Percentiles rank a stretch among this genome's conserved stretches.
phyloP scores from a whole-genome alignment of 2,113 vertebrate genomes.

The Anthoscopus minutus region DNA sequence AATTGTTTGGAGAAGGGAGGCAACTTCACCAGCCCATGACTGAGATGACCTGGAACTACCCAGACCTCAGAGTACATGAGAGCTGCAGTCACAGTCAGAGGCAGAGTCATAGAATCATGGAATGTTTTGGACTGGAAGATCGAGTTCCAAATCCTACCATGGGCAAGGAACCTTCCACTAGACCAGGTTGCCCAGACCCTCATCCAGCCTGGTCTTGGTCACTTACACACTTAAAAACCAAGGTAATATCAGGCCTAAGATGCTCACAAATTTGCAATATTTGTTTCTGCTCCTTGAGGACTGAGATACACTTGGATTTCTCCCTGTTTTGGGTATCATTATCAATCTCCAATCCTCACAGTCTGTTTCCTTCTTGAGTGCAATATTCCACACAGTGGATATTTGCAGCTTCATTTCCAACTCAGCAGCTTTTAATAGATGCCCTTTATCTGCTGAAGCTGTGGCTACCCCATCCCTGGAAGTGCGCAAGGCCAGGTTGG shows the following conservation, averaged over 20 bases:
- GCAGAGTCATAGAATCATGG: neutral
- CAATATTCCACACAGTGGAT: fast-evolving
- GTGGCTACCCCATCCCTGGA: neutral
- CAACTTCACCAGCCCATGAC: fast-evolving
- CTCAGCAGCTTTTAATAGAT: neutral
- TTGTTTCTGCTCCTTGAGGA: neutral
- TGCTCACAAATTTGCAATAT: neutral
- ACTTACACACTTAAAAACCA: neutral
- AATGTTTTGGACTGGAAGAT: neutral
- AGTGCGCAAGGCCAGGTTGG: neutral
- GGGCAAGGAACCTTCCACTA: neutral
- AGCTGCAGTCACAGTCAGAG: neutral
- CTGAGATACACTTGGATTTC: neutral
- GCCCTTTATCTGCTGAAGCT: neutral
- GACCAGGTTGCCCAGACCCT: neutral
- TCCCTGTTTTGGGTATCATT: neutral
- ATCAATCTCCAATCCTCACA: neutral
- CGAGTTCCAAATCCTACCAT: neutral
- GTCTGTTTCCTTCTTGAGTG: neutral
- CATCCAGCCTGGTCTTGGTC: neutral
- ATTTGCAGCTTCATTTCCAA: neutral
- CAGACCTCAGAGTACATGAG: neutral
- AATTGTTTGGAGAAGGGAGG: neutral
- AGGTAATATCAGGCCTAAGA: neutral
- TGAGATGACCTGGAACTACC: neutral